These are phyloP conservation scores for Halcyon malimbica DNA, from an alignment of 2,113 vertebrate species.

Conservation along the genomic window DNA sequence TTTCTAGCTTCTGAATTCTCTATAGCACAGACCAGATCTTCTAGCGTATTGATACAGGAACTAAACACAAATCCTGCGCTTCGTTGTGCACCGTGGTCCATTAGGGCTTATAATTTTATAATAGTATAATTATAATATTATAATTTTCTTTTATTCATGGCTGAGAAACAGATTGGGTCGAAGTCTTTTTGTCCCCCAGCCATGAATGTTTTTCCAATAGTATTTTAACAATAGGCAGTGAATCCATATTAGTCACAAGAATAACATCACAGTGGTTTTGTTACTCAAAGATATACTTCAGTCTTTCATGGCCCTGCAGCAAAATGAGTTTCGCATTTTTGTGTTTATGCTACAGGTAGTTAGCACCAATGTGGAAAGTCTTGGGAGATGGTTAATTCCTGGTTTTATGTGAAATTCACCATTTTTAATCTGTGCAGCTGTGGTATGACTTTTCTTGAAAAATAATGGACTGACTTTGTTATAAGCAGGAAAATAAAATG, in stretches of 20 bases:
- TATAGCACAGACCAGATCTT: neutral
- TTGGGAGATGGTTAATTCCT: no score
- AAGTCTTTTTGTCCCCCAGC: neutral
- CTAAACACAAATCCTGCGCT: neutral
- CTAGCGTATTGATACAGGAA: neutral
- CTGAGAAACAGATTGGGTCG: neutral
- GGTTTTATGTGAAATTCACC: neutral
- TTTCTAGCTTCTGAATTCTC: neutral
- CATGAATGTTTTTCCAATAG: neutral
- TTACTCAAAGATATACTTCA: neutral
- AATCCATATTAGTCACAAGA: constrained; percentile 50
- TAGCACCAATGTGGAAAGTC: neutral
- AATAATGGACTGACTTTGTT: neutral
- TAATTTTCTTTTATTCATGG: neutral
- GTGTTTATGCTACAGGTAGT: neutral
- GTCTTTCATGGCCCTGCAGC: neutral
- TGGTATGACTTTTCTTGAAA: neutral
- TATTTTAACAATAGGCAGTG: constrained; percentile 25
- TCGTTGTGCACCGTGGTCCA: neutral
- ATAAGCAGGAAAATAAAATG: neutral
- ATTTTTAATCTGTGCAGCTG: neutral
- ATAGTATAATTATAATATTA: neutral
- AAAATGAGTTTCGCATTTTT: neutral
- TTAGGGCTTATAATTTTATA: neutral
- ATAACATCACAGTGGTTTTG: constrained; percentile 18